These are phyloP conservation scores for Pilophorus perplexus DNA, from an alignment of 2,888 invertebrate species.

Conservation along the genomic window DNA sequence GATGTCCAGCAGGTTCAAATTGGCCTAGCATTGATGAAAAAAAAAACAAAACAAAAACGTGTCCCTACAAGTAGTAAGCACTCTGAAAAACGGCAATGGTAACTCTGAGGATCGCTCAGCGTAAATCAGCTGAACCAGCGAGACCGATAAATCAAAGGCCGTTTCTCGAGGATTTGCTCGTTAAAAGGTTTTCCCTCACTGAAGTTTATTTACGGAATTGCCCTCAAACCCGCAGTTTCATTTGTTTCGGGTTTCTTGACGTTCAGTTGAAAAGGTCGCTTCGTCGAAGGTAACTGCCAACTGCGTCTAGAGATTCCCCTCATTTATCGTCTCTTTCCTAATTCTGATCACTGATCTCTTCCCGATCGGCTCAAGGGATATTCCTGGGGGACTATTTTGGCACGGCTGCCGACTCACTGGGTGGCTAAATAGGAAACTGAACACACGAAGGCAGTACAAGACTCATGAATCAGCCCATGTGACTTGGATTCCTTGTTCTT, in stretches of 20 bases:
- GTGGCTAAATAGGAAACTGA: neutral
- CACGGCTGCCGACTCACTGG: neutral
- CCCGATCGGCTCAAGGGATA: neutral
- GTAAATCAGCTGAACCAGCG: conserved; percentile 10
- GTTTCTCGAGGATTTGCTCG: conserved; percentile 25
- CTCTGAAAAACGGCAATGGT: conserved; percentile 14
- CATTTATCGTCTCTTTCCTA: neutral
- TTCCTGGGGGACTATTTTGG: neutral
- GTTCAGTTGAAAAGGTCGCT: conserved; percentile 1
- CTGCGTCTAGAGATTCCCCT: neutral
- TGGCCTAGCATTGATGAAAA: no score
- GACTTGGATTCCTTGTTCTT: no score
- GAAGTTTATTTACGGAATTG: conserved; percentile 27
- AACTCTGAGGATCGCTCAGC: neutral
- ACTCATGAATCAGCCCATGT: neutral
- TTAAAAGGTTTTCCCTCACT: conserved; percentile 14
- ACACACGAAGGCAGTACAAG: neutral
- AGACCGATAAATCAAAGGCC: conserved; percentile 7
- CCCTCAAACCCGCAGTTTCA: conserved; percentile 19
- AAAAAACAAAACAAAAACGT: no score
- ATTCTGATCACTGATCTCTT: conserved; percentile 9
- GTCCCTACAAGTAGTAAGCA: no score
- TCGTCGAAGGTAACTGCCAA: neutral
- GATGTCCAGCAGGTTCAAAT: no score
- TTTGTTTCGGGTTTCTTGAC: conserved; percentile 20